Evolutionary conservation across 2,888 invertebrate genomes (phyloP).

Genomic region (Brachypterus glaber): DNA sequence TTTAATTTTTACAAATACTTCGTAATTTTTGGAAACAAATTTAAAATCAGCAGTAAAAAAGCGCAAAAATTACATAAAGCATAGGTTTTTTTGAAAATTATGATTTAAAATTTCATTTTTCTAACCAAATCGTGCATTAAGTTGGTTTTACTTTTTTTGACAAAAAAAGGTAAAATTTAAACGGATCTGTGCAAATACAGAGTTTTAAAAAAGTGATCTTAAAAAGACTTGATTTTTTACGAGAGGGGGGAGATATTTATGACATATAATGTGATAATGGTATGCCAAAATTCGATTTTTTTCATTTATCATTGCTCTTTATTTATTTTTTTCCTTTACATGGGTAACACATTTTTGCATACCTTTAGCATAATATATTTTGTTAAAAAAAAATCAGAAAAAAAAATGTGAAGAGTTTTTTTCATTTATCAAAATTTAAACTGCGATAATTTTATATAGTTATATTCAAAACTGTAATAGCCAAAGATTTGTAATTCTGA

Average conservation of each 20-base stretch:
- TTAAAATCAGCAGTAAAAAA: too few relatives aligned
- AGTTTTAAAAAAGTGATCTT: conserved; percentile 17
- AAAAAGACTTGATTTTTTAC: conserved; percentile 18
- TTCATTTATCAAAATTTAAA: too few relatives aligned
- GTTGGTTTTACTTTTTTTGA: not conserved
- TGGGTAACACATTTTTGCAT: conserved; percentile 33
- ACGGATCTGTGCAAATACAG: conserved; percentile 6
- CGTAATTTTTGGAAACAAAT: too few relatives aligned
- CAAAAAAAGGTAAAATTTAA: not conserved
- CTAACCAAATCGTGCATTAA: conserved; percentile 1
- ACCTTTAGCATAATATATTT: conserved; percentile 29
- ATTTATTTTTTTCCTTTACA: conserved; percentile 22
- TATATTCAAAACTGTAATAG: too few relatives aligned
- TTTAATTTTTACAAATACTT: too few relatives aligned
- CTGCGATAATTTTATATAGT: too few relatives aligned
- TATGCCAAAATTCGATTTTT: conserved; percentile 24
- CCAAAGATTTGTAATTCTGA: too few relatives aligned
- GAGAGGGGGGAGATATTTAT: conserved; percentile 25
- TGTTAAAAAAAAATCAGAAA: conserved; percentile 29
- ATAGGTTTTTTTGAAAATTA: conserved; percentile 2
- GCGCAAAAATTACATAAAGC: not conserved
- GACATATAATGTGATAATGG: conserved; percentile 23
- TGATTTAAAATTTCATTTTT: conserved; percentile 2
- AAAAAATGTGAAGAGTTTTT: conserved; percentile 26
- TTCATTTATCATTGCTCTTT: conserved; percentile 22